Percentiles rank a stretch among this genome's conserved stretches.
phyloP scores from a whole-genome alignment of 2,113 vertebrate species.

The Epinephelus fuscoguttatus region DNA sequence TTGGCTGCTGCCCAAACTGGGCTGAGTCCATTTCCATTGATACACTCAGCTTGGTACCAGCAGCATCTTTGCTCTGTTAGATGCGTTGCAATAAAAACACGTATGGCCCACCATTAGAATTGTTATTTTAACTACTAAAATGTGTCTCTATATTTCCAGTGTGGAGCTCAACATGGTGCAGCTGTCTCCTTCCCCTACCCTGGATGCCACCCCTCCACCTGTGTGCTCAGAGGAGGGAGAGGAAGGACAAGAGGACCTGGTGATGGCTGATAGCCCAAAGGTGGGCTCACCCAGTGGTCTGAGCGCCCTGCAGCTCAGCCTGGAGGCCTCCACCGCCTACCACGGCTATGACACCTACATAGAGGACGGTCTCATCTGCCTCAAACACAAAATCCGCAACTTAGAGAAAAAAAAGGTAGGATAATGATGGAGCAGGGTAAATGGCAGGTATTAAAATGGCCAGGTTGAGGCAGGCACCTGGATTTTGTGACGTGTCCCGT shows the following conservation, averaged over 20 bases:
- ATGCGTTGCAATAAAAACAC: neutral
- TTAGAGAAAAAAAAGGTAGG: conserved; percentile 98
- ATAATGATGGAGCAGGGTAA: no score
- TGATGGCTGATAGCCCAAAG: neutral
- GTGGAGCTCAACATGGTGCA: conserved; percentile 89
- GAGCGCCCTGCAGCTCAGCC: conserved; percentile 81
- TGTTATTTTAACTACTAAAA: neutral
- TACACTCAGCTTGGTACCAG: conserved; percentile 10
- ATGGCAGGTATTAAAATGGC: neutral
- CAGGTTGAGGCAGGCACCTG: neutral
- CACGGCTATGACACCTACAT: conserved; percentile 94
- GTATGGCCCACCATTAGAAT: neutral
- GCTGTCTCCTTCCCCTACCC: conserved; percentile 84
- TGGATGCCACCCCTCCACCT: conserved; percentile 76
- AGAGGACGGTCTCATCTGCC: conserved; percentile 95
- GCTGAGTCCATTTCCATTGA: neutral
- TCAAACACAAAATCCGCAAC: conserved; percentile 98
- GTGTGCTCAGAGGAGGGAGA: conserved; percentile 78
- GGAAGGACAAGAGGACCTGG: conserved; percentile 67
- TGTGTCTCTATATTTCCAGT: conserved; percentile 11
- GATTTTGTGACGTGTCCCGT: neutral
- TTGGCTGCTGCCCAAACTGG: conserved; percentile 46
- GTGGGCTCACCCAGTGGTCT: conserved; percentile 59
- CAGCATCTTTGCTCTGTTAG: conserved; percentile 1
- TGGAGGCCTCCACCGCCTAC: conserved; percentile 83